A percentile compares a stretch with the other conserved stretches of the same genome.
Evolutionary conservation across 2,113 vertebrate genomes (phyloP).

Genomic region (Protomyctophum bolini): DNA sequence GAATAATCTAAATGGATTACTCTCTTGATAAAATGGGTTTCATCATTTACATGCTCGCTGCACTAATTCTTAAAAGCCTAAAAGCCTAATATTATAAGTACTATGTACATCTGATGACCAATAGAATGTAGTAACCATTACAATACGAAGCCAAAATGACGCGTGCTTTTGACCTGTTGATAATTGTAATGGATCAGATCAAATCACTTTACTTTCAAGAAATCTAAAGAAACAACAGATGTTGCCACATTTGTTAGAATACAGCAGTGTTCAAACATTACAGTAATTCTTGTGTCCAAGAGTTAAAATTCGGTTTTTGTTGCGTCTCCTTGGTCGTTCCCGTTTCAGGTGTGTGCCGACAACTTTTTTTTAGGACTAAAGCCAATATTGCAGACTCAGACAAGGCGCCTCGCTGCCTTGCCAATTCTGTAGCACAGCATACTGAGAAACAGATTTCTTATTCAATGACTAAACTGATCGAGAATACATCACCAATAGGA

Average conservation of each 20-base stretch:
- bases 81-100: constrained; percentile 53
- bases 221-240: background rate
- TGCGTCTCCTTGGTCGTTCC: constrained; percentile 9
- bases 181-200: constrained; percentile 21
- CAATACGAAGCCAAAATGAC: constrained; percentile 49
- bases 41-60: constrained; percentile 54
- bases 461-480: background rate
- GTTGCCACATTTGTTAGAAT: constrained; percentile 22
- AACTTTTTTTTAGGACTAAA: constrained; percentile 47
- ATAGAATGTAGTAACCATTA: constrained; percentile 47
- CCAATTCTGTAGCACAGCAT: constrained; percentile 11
- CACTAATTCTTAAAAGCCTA: constrained; percentile 60
- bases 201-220: constrained; percentile 14
- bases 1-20: constrained; percentile 4
- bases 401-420: background rate
- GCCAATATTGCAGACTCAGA: no score
- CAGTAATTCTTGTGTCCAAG: constrained; percentile 13
- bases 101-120: constrained; percentile 69
- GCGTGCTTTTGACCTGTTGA: constrained; percentile 15
- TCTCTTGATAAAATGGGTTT: constrained; percentile 32
- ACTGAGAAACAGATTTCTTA: constrained; percentile 1
- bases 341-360: constrained; percentile 41
- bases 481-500: background rate
- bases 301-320: constrained; percentile 23
- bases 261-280: constrained; percentile 2